Evolutionary conservation across 2,888 invertebrate species (phyloP).

Genomic region (Muscina levida): DNA sequence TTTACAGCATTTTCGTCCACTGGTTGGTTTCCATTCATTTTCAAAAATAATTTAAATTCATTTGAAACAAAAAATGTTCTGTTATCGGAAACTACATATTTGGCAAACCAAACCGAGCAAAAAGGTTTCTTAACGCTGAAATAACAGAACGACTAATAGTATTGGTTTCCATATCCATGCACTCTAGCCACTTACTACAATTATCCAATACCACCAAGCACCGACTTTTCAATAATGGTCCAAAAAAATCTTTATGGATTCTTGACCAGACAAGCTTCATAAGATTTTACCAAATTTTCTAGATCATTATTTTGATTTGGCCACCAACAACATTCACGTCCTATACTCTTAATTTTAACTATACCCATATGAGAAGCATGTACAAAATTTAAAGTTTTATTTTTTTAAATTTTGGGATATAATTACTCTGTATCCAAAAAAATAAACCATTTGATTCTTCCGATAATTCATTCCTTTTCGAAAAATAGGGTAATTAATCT

Average conservation of each 20-base stretch:
- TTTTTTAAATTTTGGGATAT: conserved; percentile 41
- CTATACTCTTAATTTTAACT: conserved; percentile 62
- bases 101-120: conserved; percentile 69
- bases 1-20: conserved; percentile 61
- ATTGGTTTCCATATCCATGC: too few relatives aligned
- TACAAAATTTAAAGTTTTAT: conserved; percentile 50
- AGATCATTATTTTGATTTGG: conserved; percentile 62
- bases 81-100: conserved; percentile 68
- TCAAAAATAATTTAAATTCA: conserved; percentile 64
- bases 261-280: conserved; percentile 52
- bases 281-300: conserved; percentile 28
- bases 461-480: conserved; percentile 7
- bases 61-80: conserved; percentile 67
- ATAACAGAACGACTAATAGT: conserved; percentile 46
- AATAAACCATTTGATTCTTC: conserved; percentile 50
- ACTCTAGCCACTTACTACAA: too few relatives aligned
- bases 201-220: conserved; percentile 47
- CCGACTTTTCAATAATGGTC: too few relatives aligned
- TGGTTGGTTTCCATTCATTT: conserved; percentile 59
- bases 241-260: conserved; percentile 63
- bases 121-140: conserved; percentile 51
- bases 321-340: conserved; percentile 68
- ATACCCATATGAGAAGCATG: conserved; percentile 63
- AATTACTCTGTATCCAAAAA: conserved; percentile 56
- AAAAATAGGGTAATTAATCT: conserved; percentile 10